Base-by-base conservation (phyloP, 2,888 invertebrate genomes). In the Philhelius pedissequus region DNA sequence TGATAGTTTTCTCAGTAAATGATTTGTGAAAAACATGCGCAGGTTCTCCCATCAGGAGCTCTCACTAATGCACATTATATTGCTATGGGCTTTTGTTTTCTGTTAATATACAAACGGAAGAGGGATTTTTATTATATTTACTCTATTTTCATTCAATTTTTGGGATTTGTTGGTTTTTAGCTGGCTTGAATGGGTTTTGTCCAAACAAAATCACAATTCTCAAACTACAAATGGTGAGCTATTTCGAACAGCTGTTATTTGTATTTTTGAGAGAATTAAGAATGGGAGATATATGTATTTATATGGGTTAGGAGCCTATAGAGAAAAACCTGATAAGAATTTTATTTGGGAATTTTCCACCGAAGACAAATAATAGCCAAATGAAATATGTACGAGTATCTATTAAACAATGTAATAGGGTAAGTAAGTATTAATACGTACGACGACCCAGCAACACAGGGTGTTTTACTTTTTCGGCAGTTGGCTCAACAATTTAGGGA, bases 71-170 rank as follows among this genome's bases (percentile, higher is more conserved):
- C n/a, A n/a, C n/a, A n/a, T n/a, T n/a, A n/a, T n/a, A n/a, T n/a
- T n/a, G n/a, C n/a, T n/a, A n/a, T n/a, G n/a, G n/a, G n/a, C n/a
- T n/a, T n/a, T n/a, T n/a, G n/a, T n/a, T n/a, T n/a, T n/a, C n/a
- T n/a, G n/a, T n/a, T n/a, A n/a, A n/a, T n/a, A n/a, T n/a, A n/a
- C n/a, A n/a, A n/a, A n/a, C n/a, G 43, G 15, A 13, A 62, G 43
- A 27, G 27, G 30, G 62, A 30, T 7, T 40, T 60, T 56, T 35
- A 38, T 40, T 40, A 27, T 60, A 27, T 60, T 60, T 40, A 60
- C 45, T 45, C 20, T 64, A 30, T 45, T 45, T 45, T 64, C 45
- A 64, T 64, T 64, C 43, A 64, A 32, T 64, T 64, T 64, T 64
- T 6, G 48, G 45, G 64, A 32, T 32, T 64, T 64, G 45, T 64